Base-by-base conservation (phyloP, 2,888 invertebrate genomes). In the Druceiella hillmani region DNA sequence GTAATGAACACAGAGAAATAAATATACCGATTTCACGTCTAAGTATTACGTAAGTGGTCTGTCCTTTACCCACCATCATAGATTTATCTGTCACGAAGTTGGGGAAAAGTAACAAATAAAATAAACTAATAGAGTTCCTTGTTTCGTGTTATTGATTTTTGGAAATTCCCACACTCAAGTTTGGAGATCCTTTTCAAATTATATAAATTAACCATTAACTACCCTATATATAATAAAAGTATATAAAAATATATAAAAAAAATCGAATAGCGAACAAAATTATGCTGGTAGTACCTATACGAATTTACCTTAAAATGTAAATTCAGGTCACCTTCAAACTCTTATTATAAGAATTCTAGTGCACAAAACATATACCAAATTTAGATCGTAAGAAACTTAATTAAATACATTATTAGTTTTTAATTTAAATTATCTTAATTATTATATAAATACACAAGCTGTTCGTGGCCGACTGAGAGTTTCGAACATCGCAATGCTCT, bases 251-350 rank as follows among this genome's bases (percentile, higher is more conserved):
- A 26, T 5, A 26, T 26, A 9, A 26, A 26, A 26, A 11, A 26
- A 26, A 26, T 26, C 26, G 26, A 26, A 26, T 26, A 26, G n/a
- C 4, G 12, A 26, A 26, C 26, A 26, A 26, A 26, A 26, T 26
- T 26, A 26, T 26, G n/a, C n/a, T 9, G n/a, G 26, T 5, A 26
- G n/a, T 26, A 26, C 5, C 4, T 26, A 26, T 26, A 9, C 26
- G 26, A 26, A 26, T 26, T 26, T 26, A 26, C 26, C 26, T 26
- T 26, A 26, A 26, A 26, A 26, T 26, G 26, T 9, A 26, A 26
- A 5, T 5, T 5, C n/a, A 12, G 26, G 26, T 26, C n/a, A 26
- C n/a, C 5, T 26, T 26, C 26, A 26, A 26, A 26, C n/a, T 26
- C n/a, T 10, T 26, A 26, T 26, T 26, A 26, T 26, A 26, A 5